Evolutionary conservation across 2,888 invertebrate genomes (phyloP).

Genomic region (Leucozona laternaria): DNA sequence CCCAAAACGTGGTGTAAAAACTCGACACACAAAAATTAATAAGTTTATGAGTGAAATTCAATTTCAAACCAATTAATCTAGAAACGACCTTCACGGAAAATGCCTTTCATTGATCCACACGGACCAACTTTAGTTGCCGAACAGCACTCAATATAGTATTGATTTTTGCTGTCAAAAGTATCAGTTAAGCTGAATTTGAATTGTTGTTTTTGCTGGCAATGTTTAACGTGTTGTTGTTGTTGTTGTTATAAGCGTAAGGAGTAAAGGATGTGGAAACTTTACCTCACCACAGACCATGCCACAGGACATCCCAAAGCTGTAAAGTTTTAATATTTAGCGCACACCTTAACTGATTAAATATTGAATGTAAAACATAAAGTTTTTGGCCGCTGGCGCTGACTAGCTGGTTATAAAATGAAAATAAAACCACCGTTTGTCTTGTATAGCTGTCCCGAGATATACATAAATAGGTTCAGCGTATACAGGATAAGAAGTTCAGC

Average conservation of each 20-base stretch:
- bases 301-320: constrained; percentile 13
- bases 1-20: not conserved
- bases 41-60: constrained; percentile 16
- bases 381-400: not conserved
- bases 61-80: constrained; percentile 58
- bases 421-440: not conserved
- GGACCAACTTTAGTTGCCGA: constrained; percentile 15
- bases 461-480: too few species aligned
- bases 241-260: not conserved
- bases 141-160: constrained; percentile 35
- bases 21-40: not conserved
- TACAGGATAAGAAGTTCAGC: not conserved
- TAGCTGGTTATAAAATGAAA: constrained; percentile 3
- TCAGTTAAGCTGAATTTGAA: not conserved
- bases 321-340: constrained; percentile 34
- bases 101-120: constrained; percentile 33
- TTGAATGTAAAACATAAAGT: constrained; percentile 53
- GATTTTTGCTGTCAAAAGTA: constrained; percentile 35
- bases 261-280: not conserved
- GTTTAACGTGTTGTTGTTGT: not conserved
- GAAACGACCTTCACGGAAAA: constrained; percentile 45
- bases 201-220: not conserved
- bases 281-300: not conserved
- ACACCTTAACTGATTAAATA: constrained; percentile 58
- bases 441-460: not conserved